A percentile compares a stretch with the other conserved stretches of the same genome.
Evolutionary conservation across 1,140 invertebrate species (phyloP).

Genomic region (Cherax quadricarinatus): DNA sequence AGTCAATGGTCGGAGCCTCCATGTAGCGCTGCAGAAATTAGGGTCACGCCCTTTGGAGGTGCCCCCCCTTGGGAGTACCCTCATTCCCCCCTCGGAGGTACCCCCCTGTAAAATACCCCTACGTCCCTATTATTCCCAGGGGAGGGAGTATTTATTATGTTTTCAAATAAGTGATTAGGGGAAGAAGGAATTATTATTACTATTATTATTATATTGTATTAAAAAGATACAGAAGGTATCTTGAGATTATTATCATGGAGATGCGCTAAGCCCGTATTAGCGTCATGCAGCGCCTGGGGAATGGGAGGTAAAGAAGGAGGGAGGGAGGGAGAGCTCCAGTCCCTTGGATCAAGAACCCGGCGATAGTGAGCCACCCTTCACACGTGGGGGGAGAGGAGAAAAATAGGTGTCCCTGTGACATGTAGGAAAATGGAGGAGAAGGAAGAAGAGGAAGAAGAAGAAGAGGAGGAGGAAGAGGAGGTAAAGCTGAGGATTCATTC

Average conservation of each 20-base stretch:
- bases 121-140: no score
- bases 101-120: no score
- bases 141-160: no score
- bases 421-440: no score
- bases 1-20: conserved; percentile 34
- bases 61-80: not conserved
- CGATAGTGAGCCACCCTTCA: no score
- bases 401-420: no score
- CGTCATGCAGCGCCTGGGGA: not conserved
- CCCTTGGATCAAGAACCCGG: no score
- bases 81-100: no score
- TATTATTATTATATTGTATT: not conserved
- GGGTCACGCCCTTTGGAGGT: conserved; percentile 34
- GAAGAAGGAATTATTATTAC: not conserved
- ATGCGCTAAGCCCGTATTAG: no score
- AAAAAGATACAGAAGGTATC: no score
- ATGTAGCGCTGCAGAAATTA: conserved; percentile 4
- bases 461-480: not conserved
- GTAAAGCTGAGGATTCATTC: not conserved
- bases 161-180: not conserved
- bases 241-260: not conserved
- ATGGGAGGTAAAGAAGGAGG: not conserved
- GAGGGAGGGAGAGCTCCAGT: no score
- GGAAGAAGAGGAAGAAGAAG: not conserved
- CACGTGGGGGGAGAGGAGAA: not conserved